Base-by-base conservation (phyloP, 2,888 invertebrate species). In the Branchinecta sandiegonensis region DNA sequence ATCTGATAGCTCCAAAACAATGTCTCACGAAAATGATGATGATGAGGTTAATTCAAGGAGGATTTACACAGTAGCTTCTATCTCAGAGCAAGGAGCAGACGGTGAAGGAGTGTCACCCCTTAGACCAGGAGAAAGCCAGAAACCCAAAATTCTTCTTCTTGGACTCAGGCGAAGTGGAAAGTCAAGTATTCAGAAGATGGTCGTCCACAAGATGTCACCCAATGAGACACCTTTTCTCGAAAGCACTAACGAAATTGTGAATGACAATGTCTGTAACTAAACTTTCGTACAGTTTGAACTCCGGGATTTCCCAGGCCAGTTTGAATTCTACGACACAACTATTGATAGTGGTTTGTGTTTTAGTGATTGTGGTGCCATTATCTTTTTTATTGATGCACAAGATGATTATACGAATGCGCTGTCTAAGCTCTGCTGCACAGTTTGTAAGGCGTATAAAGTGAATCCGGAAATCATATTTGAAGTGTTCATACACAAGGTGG, bases 141-240 rank as follows among this genome's bases (percentile, higher is more conserved):
- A 94, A 77, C 95, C 96, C 66, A 84, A 94, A 73, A 95, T 96
- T 75, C 81, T 96, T 48, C 80, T 96, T 46, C 95, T 96, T 95
- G 96, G 96, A 5, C 81, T 95, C 14, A 83, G 94, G 77, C 87
- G 97, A 78, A 96, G 96, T 75, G 99, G 99, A 66, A 99, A 99
- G 79, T 96, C 97, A 67, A 99, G 97, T 0, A 99, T 99, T 76
- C 94, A 96, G 77, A 97, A 99, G 83, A 99, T 99, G 7, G 99
- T 99, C n/a, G 99, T 99, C 78, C 97, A 99, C 79, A 99, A 99
- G 81, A 99, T 99, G 94, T 95, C 97, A 3, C 99, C 99, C 2
- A 99, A 97, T 80, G 99, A 99, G 81, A 99, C 99, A 0, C 81
- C 99, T 68, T 99, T 99, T 77, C 81, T 99, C 72, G 99, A 99